Evolutionary conservation across 2,888 invertebrate species (phyloP), one percentile per base, ranked within the genome.

Genomic region (Allolobophora icterica): DNA sequence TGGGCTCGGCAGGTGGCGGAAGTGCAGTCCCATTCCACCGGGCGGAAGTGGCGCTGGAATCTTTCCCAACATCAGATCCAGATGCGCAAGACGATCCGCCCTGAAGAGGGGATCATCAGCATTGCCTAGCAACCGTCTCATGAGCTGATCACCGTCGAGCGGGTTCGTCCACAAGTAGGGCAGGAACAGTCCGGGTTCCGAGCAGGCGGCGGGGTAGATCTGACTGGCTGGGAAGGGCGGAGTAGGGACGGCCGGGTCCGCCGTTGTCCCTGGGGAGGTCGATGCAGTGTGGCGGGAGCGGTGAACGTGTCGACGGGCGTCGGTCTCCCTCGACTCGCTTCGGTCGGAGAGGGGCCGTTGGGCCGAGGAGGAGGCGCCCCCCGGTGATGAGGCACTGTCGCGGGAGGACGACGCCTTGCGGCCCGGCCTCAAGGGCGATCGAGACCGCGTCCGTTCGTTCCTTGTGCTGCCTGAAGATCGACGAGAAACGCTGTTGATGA

Each of bases 381-480:
- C n/a, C 11, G 71, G 87, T 0, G 87, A 38, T 24, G 87, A 87
- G 87, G 34, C 35, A 24, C 87, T 87, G 33, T 87, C 38, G 87
- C 87, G 87, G 34, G 38, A 87, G 35, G 87, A 87, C 13, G 34
- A 34, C 11, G 34, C n/a, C 35, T 38, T 87, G 87, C 87, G 87
- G 35, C 38, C 35, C 35, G 87, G 38, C 35, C 38, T 87, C 33
- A 90, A 83, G 24, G 90, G 90, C 11, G 45, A 45, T 21, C 52
- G 38, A 15, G 91, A 89, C 17, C 84, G 52, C 24, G 30, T 40
- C 34, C 97, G 95, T 93, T 97, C 97, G 52, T 92, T 91, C 15
- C 93, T 92, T 89, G 93, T 91, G 89, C 93, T 93, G 8, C 92
- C 90, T 8, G 91, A 90, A 0, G 93, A 93, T 94, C 96, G 96